A percentile compares a stretch with the other conserved stretches of the same genome.
phyloP scores from a whole-genome alignment of 2,888 invertebrate genomes.

The Matsumyia berberina region DNA sequence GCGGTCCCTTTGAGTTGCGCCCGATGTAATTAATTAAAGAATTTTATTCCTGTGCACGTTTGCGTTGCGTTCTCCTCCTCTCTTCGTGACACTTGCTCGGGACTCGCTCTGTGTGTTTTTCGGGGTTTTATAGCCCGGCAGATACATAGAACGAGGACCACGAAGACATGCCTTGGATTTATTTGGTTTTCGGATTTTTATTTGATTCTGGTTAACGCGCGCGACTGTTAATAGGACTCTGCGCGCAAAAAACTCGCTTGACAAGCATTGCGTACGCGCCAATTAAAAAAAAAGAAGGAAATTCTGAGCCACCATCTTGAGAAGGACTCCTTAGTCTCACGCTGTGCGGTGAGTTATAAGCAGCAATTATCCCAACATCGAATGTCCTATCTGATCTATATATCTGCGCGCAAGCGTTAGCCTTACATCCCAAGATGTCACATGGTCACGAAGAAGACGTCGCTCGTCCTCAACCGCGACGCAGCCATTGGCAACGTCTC shows the following conservation, averaged over 20 bases:
- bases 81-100: constrained; percentile 54
- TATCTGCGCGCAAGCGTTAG: constrained; percentile 74
- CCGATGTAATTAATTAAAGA: constrained; percentile 75
- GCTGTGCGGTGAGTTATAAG: constrained; percentile 76
- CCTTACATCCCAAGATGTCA: constrained; percentile 70
- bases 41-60: constrained; percentile 75
- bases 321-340: constrained; percentile 54
- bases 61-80: constrained; percentile 50
- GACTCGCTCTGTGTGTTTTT: constrained; percentile 36
- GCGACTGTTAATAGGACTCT: constrained; percentile 44
- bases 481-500: constrained; percentile 19
- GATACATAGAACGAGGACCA: constrained; percentile 24
- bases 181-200: constrained; percentile 30
- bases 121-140: constrained; percentile 62
- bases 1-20: constrained; percentile 68
- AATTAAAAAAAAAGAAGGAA: constrained; percentile 53
- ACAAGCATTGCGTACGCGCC: constrained; percentile 41
- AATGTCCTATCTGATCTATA: constrained; percentile 76
- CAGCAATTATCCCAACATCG: constrained; percentile 76
- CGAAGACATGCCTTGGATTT: constrained; percentile 32
- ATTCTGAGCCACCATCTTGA: constrained; percentile 2
- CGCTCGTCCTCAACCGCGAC: too few species aligned
- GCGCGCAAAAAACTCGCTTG: constrained; percentile 44
- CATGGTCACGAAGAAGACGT: constrained; percentile 73
- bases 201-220: constrained; percentile 55